Conservation (phyloP, 2,113 vertebrate species). For the Choloepus hoffmanni region DNA sequence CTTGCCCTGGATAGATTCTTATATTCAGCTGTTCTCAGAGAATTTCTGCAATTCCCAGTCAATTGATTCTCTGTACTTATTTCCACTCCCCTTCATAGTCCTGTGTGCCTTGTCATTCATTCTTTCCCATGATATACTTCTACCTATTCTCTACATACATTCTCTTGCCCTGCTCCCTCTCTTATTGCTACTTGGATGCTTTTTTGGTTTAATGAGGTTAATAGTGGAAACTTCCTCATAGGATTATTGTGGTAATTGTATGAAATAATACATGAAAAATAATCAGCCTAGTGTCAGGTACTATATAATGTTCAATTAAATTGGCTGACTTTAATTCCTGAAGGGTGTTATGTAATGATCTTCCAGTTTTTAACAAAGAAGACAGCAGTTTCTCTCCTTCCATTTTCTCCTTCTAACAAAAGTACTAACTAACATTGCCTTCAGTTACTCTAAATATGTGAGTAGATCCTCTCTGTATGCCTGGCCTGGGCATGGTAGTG, state of each 20-base stretch:
- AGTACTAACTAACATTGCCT: too few species aligned
- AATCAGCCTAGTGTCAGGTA: not conserved
- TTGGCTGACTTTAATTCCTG: not conserved
- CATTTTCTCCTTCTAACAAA: not conserved
- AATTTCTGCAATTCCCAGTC: not conserved
- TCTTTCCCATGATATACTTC: not conserved
- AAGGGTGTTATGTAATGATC: too few species aligned
- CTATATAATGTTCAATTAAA: not conserved
- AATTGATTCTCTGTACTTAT: not conserved
- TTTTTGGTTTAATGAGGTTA: not conserved
- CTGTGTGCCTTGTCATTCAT: not conserved
- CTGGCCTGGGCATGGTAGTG: not conserved
- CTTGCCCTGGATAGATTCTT: not conserved
- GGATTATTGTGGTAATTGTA: not conserved
- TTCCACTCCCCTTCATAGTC: not conserved
- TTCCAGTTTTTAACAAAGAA: not conserved
- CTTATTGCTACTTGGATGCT: not conserved
- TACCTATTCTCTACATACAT: not conserved
- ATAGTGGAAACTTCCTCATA: not conserved
- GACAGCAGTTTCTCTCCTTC: not conserved
- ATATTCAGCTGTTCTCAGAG: not conserved
- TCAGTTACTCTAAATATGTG: not conserved
- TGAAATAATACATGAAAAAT: not conserved
- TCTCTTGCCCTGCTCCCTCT: too few species aligned
- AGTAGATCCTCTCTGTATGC: fast-evolving